phyloP scores from a whole-genome alignment of 2,113 vertebrate genomes.

The Erpornis zantholeuca region DNA sequence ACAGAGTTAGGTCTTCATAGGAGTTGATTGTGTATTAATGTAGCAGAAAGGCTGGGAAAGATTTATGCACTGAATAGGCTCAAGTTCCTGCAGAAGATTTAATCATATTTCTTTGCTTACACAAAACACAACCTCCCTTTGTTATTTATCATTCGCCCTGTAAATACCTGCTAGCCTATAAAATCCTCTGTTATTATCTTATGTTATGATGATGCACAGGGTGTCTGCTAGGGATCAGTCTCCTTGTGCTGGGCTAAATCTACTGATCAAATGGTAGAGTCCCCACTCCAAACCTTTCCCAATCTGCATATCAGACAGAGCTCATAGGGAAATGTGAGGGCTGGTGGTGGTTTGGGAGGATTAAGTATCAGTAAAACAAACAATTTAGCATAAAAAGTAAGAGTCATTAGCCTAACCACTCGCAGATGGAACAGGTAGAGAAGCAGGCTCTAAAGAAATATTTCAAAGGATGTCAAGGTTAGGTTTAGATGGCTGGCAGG shows the following conservation, averaged over 20 bases:
- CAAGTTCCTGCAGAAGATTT: conserved; percentile 18
- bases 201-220: background rate
- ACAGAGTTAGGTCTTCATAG: background rate
- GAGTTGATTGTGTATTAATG: conserved; percentile 8
- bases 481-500: background rate
- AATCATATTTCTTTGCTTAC: conserved; percentile 6
- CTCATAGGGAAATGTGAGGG: background rate
- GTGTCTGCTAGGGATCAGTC: background rate
- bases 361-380: conserved; percentile 43
- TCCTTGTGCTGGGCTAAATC: background rate
- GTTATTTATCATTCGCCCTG: background rate
- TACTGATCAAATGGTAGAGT: background rate
- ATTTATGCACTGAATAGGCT: conserved; percentile 4
- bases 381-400: conserved; percentile 27
- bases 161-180: background rate
- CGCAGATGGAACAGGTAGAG: conserved; percentile 23
- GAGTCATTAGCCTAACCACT: conserved; percentile 30
- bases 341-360: background rate
- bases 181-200: background rate
- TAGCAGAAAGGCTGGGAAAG: conserved; percentile 15
- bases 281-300: background rate
- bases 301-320: background rate
- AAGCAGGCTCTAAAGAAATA: background rate
- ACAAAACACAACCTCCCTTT: background rate
- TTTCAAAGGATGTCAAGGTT: conserved; percentile 12